These are phyloP conservation scores for Labroides dimidiatus DNA, from an alignment of 2,797 vertebrate species.

Conservation along the genomic window DNA sequence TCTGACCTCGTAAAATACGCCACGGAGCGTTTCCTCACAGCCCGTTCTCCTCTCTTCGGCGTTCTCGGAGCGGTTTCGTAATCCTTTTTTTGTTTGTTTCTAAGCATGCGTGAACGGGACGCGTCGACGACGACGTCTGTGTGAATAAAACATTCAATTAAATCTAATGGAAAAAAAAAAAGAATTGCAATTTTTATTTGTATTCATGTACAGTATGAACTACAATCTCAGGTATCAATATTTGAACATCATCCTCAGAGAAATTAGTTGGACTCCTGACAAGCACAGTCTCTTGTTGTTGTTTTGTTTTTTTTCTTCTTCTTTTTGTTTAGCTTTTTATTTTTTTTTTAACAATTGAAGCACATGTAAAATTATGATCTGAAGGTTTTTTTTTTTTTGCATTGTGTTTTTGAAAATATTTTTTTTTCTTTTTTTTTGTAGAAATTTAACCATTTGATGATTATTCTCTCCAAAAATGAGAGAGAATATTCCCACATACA, in stretches of 20 bases:
- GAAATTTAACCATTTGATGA: conserved; percentile 89
- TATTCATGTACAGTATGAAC: conserved; percentile 88
- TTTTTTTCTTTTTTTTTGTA: conserved; percentile 84
- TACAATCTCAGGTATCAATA: conserved; percentile 88
- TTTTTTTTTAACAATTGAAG: conserved; percentile 87
- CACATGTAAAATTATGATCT: conserved; percentile 90
- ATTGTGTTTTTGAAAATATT: conserved; percentile 84
- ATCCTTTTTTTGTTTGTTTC: conserved; percentile 59
- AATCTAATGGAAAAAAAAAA: conserved; percentile 78
- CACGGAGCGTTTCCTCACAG: conserved; percentile 36
- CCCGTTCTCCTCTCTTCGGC: conserved; percentile 44
- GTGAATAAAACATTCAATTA: conserved; percentile 45
- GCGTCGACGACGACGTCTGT: conserved; percentile 19
- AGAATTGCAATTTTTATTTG: conserved; percentile 86
- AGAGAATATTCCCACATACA: conserved; percentile 75
- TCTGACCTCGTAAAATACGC: conserved; percentile 62
- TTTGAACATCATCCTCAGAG: conserved; percentile 80
- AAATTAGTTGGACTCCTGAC: conserved; percentile 78
- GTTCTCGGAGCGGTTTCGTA: conserved; percentile 51
- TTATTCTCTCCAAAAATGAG: conserved; percentile 85
- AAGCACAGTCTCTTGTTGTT: conserved; percentile 80
- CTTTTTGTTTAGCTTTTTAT: conserved; percentile 63
- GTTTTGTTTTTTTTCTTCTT: conserved; percentile 43
- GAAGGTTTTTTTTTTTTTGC: conserved; percentile 84
- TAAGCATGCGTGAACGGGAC: conserved; percentile 50